Evolutionary conservation across 2,888 invertebrate species (phyloP).

Genomic region (Thereva nobilitata): DNA sequence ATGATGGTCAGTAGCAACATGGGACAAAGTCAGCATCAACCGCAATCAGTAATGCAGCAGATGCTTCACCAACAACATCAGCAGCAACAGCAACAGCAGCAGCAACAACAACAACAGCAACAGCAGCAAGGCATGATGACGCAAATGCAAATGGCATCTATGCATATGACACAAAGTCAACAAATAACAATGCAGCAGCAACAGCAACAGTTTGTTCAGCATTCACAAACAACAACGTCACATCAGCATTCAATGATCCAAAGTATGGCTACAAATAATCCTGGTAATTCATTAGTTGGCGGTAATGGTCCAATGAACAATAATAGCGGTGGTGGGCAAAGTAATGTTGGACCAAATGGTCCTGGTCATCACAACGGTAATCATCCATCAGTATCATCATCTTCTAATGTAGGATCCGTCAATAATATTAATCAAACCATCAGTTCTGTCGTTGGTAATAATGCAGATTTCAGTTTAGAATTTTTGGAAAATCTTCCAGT

Average conservation of each 20-base stretch:
- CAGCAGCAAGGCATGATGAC: constrained; percentile 50
- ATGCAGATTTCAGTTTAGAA: constrained; percentile 76
- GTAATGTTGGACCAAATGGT: constrained; percentile 10
- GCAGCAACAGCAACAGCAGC: constrained; percentile 50
- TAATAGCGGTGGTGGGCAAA: constrained; percentile 38
- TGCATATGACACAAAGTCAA: constrained; percentile 73
- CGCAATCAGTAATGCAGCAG: constrained; percentile 51
- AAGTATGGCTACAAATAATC: constrained; percentile 40
- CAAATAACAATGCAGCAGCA: constrained; percentile 64
- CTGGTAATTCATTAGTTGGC: constrained; percentile 24
- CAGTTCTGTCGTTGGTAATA: constrained; percentile 56
- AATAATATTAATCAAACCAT: constrained; percentile 54
- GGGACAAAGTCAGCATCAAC: constrained; percentile 38
- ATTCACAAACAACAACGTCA: constrained; percentile 51
- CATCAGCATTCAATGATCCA: constrained; percentile 56
- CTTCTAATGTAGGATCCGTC: constrained; percentile 45
- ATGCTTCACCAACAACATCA: constrained; percentile 53
- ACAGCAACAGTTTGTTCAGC: constrained; percentile 55
- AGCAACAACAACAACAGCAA: constrained; percentile 43
- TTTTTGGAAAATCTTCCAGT: constrained; percentile 82
- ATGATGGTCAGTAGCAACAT: constrained; percentile 53
- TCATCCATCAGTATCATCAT: constrained; percentile 47
- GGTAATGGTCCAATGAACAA: constrained; percentile 22
- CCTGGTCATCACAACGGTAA: constrained; percentile 32
- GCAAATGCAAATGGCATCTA: constrained; percentile 65